Evolutionary conservation across 2,888 invertebrate species (phyloP).

Genomic region (Fragum whitleyi): DNA sequence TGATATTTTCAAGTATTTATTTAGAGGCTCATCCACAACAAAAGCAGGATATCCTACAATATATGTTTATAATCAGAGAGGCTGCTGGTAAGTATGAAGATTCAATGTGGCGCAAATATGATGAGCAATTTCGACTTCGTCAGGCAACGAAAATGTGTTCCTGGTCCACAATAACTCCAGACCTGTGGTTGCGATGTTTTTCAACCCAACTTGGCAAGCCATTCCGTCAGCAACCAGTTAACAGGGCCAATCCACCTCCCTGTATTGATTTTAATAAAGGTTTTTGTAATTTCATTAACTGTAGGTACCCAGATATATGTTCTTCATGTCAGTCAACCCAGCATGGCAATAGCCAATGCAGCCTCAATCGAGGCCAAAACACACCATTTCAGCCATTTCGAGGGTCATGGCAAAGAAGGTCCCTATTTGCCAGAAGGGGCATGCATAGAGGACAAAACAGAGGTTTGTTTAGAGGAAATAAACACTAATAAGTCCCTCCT

Average conservation of each 20-base stretch:
- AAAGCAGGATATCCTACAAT: conserved; percentile 38
- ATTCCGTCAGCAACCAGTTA: background rate
- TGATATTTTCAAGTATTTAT: conserved; percentile 31
- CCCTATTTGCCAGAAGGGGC: background rate
- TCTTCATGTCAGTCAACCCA: conserved; percentile 15
- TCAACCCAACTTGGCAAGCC: background rate
- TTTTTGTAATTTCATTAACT: conserved; percentile 27
- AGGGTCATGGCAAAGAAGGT: background rate
- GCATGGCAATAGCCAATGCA: background rate
- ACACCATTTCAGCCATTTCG: background rate
- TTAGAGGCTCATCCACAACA: conserved; percentile 6
- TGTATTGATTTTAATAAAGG: conserved; percentile 44
- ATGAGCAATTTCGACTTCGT: conserved; percentile 47
- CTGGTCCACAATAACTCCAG: conserved; percentile 38
- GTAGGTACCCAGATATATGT: conserved; percentile 37
- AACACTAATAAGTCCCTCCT: background rate
- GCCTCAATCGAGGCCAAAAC: background rate
- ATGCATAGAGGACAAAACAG: background rate
- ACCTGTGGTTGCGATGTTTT: conserved; percentile 40
- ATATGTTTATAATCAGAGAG: conserved; percentile 43
- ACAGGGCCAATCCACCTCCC: background rate
- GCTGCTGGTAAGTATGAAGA: conserved; percentile 28
- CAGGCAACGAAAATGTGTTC: conserved; percentile 25
- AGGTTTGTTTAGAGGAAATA: background rate
- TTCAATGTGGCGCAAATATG: conserved; percentile 37